Conservation (phyloP, 2,113 vertebrate species). For the Carassius auratus region DNA sequence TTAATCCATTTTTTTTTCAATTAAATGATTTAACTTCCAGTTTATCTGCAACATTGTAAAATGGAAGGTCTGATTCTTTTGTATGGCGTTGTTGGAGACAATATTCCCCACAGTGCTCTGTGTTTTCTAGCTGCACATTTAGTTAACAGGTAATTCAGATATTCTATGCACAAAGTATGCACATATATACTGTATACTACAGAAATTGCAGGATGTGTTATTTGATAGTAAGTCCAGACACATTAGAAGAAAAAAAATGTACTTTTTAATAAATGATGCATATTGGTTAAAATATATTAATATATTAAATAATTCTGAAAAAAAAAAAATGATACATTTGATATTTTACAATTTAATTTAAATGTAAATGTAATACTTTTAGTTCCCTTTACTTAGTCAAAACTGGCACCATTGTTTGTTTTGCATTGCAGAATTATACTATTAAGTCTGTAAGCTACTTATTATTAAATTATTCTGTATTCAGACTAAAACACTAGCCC, state of each 20-base stretch:
- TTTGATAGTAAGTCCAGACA: neutral
- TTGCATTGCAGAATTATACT: slow-evolving; percentile 7
- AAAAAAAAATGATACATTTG: neutral
- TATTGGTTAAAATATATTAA: neutral
- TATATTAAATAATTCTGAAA: neutral
- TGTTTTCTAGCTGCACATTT: neutral
- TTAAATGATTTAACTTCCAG: neutral
- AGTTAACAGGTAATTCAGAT: neutral
- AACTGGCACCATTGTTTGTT: neutral
- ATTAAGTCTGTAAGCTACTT: neutral
- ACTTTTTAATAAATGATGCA: neutral
- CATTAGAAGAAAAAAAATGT: neutral
- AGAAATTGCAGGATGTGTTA: neutral
- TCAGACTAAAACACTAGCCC: neutral
- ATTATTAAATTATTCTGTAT: neutral
- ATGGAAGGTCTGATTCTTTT: neutral
- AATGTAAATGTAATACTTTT: neutral
- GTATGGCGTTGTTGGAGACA: neutral
- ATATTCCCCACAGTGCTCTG: neutral
- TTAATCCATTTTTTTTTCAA: neutral
- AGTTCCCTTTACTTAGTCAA: too few species aligned
- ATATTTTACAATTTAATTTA: neutral
- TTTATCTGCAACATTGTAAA: neutral
- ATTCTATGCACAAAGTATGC: neutral
- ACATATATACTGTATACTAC: neutral